Evolutionary conservation across 1,140 invertebrate species (phyloP).

Genomic region (Lordiphosa mommai): DNA sequence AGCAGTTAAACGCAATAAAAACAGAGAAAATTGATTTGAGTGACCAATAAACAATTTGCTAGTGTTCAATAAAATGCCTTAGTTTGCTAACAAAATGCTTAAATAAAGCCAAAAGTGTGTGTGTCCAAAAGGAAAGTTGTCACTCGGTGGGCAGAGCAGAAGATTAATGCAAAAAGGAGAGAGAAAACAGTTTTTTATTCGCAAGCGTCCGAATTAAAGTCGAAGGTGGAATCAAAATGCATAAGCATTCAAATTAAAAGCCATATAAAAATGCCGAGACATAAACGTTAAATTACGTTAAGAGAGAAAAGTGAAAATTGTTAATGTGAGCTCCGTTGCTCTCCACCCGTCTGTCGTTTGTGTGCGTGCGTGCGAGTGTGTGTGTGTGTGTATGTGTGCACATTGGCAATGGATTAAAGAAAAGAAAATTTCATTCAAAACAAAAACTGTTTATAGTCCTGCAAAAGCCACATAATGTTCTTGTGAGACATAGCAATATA

Average conservation of each 20-base stretch:
- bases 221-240: constrained; percentile 51
- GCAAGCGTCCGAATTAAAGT: constrained; percentile 32
- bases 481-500: constrained; percentile 22
- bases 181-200: constrained; percentile 49
- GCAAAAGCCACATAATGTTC: constrained; percentile 12
- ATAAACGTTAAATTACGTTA: constrained; percentile 19
- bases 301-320: constrained; percentile 46
- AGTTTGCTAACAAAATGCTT: background rate
- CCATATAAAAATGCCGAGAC: constrained; percentile 5
- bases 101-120: constrained; percentile 26
- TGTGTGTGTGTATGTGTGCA: constrained; percentile 14
- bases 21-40: constrained; percentile 32
- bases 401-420: constrained; percentile 26
- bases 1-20: constrained; percentile 42
- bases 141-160: constrained; percentile 31
- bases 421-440: constrained; percentile 9
- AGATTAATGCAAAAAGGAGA: constrained; percentile 49
- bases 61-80: constrained; percentile 7
- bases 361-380: constrained; percentile 13
- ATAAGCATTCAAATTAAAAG: constrained; percentile 28
- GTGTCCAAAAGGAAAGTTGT: constrained; percentile 64
- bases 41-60: constrained; percentile 43
- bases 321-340: constrained; percentile 24
- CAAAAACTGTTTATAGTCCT: constrained; percentile 17
- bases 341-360: background rate